Conservation (phyloP, 2,797 vertebrate genomes). For the Pseudocheirus occidentalis region DNA sequence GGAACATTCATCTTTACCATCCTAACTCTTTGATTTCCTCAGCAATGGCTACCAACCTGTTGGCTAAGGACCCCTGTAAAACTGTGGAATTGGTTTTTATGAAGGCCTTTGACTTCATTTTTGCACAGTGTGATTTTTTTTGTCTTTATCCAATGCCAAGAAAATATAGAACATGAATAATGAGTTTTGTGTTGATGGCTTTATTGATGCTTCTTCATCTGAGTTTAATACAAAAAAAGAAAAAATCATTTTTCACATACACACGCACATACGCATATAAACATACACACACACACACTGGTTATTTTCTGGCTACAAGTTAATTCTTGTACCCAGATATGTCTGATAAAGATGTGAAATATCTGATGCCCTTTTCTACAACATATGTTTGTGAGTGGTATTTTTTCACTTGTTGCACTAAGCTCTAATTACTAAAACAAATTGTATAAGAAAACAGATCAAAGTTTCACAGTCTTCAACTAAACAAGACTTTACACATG, state of each 20-base stretch:
- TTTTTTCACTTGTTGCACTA: background rate
- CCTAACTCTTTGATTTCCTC: background rate
- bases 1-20: background rate
- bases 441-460: background rate
- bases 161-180: background rate
- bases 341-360: background rate
- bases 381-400: background rate
- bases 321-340: background rate
- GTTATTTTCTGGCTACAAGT: background rate
- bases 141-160: background rate
- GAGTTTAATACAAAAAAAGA: background rate
- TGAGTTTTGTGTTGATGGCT: background rate
- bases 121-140: background rate
- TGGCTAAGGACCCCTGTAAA: background rate
- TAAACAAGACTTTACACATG: background rate
- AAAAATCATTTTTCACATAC: background rate
- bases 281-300: background rate
- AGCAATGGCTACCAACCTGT: background rate
- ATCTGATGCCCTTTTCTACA: background rate
- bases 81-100: background rate
- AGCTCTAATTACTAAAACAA: background rate
- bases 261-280: background rate
- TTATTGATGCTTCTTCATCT: background rate
- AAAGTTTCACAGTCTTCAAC: background rate
- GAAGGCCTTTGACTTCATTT: background rate